A percentile compares a stretch with the other conserved stretches of the same genome.
Evolutionary conservation across 2,797 vertebrate genomes (phyloP).

Genomic region (Etheostoma nigrum): DNA sequence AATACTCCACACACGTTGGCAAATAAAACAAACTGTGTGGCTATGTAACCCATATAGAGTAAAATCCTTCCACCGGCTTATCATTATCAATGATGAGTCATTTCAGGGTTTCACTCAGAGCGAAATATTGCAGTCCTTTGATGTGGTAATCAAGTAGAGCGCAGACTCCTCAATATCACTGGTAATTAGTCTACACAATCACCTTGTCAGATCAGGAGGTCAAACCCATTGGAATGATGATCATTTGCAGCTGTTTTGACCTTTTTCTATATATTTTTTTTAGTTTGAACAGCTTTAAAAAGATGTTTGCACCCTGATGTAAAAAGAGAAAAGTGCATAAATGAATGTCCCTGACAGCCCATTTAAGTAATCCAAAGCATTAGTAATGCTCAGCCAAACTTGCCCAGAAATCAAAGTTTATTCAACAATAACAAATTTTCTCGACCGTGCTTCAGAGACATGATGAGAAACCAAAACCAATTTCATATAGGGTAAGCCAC

Average conservation of each 20-base stretch:
- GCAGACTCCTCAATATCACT: slow-evolving; percentile 60
- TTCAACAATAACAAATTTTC: slow-evolving; percentile 25
- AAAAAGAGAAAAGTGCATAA: slow-evolving; percentile 19
- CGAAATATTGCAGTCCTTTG: slow-evolving; percentile 75
- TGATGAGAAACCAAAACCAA: slow-evolving; percentile 44
- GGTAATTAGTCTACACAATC: slow-evolving; percentile 58
- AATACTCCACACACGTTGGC: background rate
- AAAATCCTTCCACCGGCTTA: slow-evolving; percentile 50
- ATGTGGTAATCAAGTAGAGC: slow-evolving; percentile 77
- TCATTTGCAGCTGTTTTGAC: slow-evolving; percentile 4
- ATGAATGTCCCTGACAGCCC: slow-evolving; percentile 22
- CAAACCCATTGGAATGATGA: slow-evolving; percentile 28
- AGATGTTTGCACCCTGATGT: slow-evolving; percentile 47
- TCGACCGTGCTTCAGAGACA: slow-evolving; percentile 24
- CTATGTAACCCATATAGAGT: slow-evolving; percentile 53
- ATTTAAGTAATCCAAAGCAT: slow-evolving; percentile 42
- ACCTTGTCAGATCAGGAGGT: slow-evolving; percentile 34
- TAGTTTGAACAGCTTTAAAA: slow-evolving; percentile 35
- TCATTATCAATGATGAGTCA: slow-evolving; percentile 78
- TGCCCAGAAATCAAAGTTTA: slow-evolving; percentile 37
- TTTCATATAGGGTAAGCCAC: slow-evolving; percentile 50
- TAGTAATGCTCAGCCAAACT: slow-evolving; percentile 32
- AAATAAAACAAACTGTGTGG: slow-evolving; percentile 32
- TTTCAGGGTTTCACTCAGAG: slow-evolving; percentile 73
- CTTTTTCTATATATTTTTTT: slow-evolving; percentile 5